A percentile compares a stretch with the other conserved stretches of the same genome.
phyloP scores from a whole-genome alignment of 2,888 invertebrate genomes.

The Limnephilus auricula region DNA sequence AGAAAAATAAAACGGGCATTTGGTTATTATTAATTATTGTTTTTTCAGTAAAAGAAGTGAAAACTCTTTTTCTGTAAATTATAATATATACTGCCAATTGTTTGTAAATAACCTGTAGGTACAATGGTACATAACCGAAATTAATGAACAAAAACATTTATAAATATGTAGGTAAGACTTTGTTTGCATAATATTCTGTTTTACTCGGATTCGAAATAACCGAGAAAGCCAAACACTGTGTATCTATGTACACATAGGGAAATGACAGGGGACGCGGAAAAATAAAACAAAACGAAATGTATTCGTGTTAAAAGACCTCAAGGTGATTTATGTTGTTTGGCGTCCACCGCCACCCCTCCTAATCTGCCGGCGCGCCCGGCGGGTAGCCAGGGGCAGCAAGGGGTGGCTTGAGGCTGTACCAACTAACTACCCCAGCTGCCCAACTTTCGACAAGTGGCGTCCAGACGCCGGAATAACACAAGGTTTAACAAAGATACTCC shows the following conservation, averaged over 20 bases:
- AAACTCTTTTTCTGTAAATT: no score
- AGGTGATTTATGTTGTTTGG: conserved; percentile 41
- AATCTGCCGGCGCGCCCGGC: background rate
- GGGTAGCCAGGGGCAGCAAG: background rate
- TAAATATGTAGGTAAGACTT: no score
- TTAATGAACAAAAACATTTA: no score
- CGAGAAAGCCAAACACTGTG: background rate
- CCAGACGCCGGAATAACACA: background rate
- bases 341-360: conserved; percentile 8
- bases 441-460: background rate
- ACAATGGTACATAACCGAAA: no score
- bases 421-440: background rate
- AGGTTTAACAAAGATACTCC: background rate
- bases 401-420: background rate
- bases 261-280: conserved; percentile 7
- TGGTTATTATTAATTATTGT: no score
- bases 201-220: background rate
- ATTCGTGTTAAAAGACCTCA: conserved; percentile 25
- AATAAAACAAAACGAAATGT: conserved; percentile 23
- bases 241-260: background rate
- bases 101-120: no score
- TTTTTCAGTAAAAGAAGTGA: no score
- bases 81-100: no score
- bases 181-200: background rate
- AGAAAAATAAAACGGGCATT: no score